phyloP scores from a whole-genome alignment of 2,888 invertebrate genomes.

The Machimus atricapillus region DNA sequence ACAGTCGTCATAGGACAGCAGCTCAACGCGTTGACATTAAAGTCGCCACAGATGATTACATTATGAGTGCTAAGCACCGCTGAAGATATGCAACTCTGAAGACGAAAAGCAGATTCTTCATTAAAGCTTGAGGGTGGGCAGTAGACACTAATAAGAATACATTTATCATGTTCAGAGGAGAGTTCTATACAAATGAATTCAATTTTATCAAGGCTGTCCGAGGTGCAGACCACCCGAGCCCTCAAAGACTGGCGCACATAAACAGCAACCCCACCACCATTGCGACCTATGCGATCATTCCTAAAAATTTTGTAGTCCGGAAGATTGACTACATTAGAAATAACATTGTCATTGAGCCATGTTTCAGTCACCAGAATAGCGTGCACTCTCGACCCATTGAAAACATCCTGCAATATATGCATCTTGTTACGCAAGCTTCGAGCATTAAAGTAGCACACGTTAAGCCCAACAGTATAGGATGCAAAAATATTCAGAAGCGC shows the following conservation, averaged over 20 bases:
- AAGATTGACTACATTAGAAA: background rate
- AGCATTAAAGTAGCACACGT: background rate
- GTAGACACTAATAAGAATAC: background rate
- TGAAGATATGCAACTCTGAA: background rate
- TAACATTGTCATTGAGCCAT: background rate
- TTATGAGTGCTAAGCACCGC: no score
- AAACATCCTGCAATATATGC: background rate
- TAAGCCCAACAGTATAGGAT: no score
- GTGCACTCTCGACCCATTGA: background rate
- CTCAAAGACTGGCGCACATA: no score
- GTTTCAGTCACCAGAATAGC: background rate
- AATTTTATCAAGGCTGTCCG: no score
- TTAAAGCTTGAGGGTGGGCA: background rate
- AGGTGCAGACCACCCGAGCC: no score
- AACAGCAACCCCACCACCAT: background rate
- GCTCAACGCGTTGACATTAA: background rate
- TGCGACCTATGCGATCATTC: background rate
- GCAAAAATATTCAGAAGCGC: background rate
- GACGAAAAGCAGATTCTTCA: background rate
- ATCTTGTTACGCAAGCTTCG: background rate
- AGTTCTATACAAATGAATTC: no score
- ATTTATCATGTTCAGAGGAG: background rate
- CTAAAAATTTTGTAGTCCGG: background rate
- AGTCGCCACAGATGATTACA: background rate
- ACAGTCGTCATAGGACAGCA: no score